Evolutionary conservation across 1,140 invertebrate genomes (phyloP).

Genomic region (Anastrepha ludens): DNA sequence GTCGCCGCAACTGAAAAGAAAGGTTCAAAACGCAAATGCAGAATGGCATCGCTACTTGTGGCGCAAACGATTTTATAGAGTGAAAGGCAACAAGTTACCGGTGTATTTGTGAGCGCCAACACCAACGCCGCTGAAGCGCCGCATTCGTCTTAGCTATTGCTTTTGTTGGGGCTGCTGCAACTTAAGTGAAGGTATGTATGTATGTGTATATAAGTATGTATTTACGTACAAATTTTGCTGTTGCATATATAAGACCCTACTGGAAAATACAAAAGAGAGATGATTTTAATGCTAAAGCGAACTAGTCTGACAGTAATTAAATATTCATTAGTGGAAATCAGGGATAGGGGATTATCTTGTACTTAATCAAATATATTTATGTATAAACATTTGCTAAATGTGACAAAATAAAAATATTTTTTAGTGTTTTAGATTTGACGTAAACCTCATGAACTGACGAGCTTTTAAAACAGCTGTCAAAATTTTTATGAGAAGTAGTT

Average conservation of each 20-base stretch:
- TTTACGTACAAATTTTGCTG: background rate
- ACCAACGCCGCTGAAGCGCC: constrained; percentile 33
- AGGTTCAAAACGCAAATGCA: constrained; percentile 68
- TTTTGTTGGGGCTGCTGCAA: constrained; percentile 15
- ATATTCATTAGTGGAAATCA: too few relatives aligned
- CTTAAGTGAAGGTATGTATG: background rate
- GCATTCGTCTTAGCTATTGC: constrained; percentile 17
- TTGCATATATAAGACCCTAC: background rate
- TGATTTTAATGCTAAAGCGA: too few relatives aligned
- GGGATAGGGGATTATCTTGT: too few relatives aligned
- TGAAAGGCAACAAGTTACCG: constrained; percentile 65
- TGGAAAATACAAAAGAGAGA: background rate
- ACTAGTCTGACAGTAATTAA: too few relatives aligned
- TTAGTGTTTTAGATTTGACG: too few relatives aligned
- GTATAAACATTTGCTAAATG: too few relatives aligned
- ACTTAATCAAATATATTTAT: too few relatives aligned
- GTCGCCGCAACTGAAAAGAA: constrained; percentile 64
- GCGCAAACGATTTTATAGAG: constrained; percentile 73
- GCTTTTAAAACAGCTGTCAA: too few relatives aligned
- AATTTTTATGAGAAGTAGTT: too few relatives aligned
- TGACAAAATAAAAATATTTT: too few relatives aligned
- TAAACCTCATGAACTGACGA: too few relatives aligned
- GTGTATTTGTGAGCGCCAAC: background rate
- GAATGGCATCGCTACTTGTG: constrained; percentile 70
- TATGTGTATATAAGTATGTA: background rate